These are phyloP conservation scores for Pharmacophagus antenor DNA, from an alignment of 2,888 invertebrate species.

Conservation along the genomic window DNA sequence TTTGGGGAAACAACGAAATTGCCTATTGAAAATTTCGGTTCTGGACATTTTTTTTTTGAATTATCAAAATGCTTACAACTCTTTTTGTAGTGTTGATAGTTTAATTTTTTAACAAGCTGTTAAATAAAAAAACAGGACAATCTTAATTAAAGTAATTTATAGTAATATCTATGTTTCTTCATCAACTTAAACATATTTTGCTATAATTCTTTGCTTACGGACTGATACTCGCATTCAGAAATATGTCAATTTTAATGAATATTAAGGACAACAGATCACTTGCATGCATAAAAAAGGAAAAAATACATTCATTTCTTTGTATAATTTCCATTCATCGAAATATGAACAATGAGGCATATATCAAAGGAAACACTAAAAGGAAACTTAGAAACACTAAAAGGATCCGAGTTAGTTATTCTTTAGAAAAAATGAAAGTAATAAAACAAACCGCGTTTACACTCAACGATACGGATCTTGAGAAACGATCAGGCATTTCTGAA, in stretches of 20 bases:
- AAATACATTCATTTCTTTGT: too few species aligned
- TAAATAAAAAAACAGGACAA: neutral
- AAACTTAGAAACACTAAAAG: too few species aligned
- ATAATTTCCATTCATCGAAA: neutral
- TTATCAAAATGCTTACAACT: neutral
- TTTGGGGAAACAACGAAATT: slow-evolving; percentile 18
- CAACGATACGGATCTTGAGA: neutral
- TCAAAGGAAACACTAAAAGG: neutral
- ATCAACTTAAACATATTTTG: too few species aligned
- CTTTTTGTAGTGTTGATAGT: neutral
- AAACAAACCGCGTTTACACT: slow-evolving; percentile 7
- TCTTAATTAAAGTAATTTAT: too few species aligned
- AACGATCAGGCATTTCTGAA: slow-evolving; percentile 6
- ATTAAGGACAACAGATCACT: too few species aligned
- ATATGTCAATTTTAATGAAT: too few species aligned
- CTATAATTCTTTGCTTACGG: too few species aligned
- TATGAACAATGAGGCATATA: neutral
- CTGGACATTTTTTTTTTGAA: slow-evolving; percentile 12
- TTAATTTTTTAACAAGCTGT: neutral
- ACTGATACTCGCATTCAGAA: too few species aligned
- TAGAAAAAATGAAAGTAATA: slow-evolving; percentile 16
- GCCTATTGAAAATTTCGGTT: slow-evolving; percentile 21
- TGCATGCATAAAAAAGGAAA: too few species aligned
- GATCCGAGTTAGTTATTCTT: slow-evolving; percentile 1
- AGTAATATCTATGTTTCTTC: too few species aligned